Base-by-base conservation (phyloP, 2,888 invertebrate genomes). In the Amphipyra tragopoginis region DNA sequence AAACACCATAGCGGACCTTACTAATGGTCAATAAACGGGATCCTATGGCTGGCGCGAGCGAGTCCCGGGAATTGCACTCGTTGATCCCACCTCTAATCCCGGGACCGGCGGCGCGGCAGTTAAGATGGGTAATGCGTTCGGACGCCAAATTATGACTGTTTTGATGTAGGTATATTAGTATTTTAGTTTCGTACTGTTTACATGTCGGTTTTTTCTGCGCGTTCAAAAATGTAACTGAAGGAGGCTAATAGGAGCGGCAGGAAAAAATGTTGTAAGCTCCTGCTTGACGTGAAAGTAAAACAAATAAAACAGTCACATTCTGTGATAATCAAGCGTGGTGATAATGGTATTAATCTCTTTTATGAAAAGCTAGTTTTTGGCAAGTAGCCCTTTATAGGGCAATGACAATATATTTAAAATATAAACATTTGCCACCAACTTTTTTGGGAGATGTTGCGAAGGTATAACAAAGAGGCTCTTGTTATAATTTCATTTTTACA, bases 1-100 rank as follows among this genome's bases (percentile, higher is more conserved):
- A 75, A 80, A 77, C 79, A 75, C 75, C 77, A 75, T 68, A 66
- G 72, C 72, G 67, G 51, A 72, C 71, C 67, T 56, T 71, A 80
- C 77, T 88, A 88, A 88, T 86, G 87, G 87, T 76, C 86, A 77
- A 87, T 88, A 87, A 87, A 88, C 83, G 80, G 77, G 84, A 82
- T 83, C 82, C 79, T 69, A 72, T 77, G 82, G 81, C 77, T 79
- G 80, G 79, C 77, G 70, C 69, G 61, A 71, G 67, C 65, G 77
- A 66, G 73, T 75, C 68, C 67, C 69, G 77, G 81, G 80, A 84
- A 85, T 82, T 80, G 80, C 79, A 77, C 63, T 75, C 77, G 75
- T 75, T 86, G 86, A 86, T 84, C 87, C 84, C 71, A 63, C 77
- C 72, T 80, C 79, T 85, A 86, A 87, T 86, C 84, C 83, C 76